A percentile compares a stretch with the other conserved stretches of the same genome.
These are phyloP conservation scores for Cricetomys ansorgei DNA, from an alignment of 2,113 vertebrate genomes.

Conservation along the genomic window DNA sequence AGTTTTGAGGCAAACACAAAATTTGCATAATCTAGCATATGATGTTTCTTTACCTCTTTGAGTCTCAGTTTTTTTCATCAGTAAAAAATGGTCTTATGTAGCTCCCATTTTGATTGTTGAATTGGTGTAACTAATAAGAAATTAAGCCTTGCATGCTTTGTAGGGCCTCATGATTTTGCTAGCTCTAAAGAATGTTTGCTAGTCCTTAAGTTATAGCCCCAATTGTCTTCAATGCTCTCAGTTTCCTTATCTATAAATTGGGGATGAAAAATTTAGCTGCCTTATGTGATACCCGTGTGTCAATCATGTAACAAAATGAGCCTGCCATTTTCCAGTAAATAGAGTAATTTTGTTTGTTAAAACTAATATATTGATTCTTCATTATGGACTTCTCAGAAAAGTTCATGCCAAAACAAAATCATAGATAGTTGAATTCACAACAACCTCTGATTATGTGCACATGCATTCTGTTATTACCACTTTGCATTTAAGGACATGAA, in stretches of 20 bases:
- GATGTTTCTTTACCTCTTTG: background rate
- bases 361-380: background rate
- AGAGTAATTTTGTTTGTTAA: background rate
- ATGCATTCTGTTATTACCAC: fast-evolving
- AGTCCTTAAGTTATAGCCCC: background rate
- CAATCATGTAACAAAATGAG: background rate
- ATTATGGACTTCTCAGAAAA: background rate
- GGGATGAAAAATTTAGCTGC: background rate
- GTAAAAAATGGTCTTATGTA: background rate
- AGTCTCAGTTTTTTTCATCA: background rate
- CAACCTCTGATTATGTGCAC: background rate
- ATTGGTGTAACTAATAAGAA: background rate
- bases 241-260: background rate
- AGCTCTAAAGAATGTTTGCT: background rate
- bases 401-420: background rate
- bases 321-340: background rate
- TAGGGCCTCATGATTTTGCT: background rate
- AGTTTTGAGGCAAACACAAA: background rate
- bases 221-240: background rate
- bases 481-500: background rate
- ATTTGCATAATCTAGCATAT: background rate
- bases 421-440: background rate
- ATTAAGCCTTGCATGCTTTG: background rate
- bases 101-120: background rate
- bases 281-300: background rate